phyloP scores from a whole-genome alignment of 1,140 invertebrate genomes.

The Nilaparvata lugens region DNA sequence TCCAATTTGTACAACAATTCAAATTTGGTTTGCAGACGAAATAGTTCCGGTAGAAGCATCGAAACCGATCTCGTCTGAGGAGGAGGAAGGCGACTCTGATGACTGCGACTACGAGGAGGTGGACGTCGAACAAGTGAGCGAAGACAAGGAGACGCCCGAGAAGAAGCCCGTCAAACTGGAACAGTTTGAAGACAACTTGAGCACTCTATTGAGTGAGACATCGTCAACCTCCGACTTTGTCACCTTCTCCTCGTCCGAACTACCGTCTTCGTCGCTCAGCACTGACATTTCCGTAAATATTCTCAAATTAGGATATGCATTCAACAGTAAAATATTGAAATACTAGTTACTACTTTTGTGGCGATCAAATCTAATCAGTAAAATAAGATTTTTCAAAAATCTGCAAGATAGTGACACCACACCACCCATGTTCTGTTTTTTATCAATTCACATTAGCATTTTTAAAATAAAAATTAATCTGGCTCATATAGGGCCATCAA shows the following conservation, averaged over 20 bases:
- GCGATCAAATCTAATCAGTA: too few species aligned
- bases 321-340: too few species aligned
- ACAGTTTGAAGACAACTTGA: slow-evolving; percentile 12
- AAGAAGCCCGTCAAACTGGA: too few species aligned
- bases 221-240: neutral
- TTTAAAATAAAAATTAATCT: too few species aligned
- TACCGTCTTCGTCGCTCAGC: slow-evolving; percentile 22
- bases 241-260: slow-evolving; percentile 12
- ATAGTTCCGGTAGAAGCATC: slow-evolving; percentile 51
- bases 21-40: slow-evolving; percentile 43
- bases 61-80: slow-evolving; percentile 41
- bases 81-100: slow-evolving; percentile 40
- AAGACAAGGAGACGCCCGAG: slow-evolving; percentile 23
- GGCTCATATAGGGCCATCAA: too few species aligned
- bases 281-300: neutral
- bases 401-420: too few species aligned
- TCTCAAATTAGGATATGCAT: too few species aligned
- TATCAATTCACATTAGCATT: too few species aligned
- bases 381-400: too few species aligned
- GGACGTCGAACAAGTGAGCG: slow-evolving; percentile 24
- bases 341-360: too few species aligned
- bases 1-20: neutral
- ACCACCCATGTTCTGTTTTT: too few species aligned
- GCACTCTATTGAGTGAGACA: neutral
- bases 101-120: slow-evolving; percentile 33